Conservation (phyloP, 2,113 vertebrate genomes). For the Platanista minor region DNA sequence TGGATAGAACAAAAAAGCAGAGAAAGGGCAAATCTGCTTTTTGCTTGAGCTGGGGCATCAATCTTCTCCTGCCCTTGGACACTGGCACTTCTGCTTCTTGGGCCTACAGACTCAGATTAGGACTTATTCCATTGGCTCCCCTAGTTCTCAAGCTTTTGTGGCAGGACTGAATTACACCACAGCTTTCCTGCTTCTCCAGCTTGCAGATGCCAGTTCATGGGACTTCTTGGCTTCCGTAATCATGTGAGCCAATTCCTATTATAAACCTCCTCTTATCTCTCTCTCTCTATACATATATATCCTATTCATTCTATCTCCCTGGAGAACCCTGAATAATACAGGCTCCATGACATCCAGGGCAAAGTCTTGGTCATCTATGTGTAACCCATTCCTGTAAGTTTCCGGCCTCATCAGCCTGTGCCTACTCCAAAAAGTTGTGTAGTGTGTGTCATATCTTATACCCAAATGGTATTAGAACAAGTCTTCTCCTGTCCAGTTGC, state of each 20-base stretch:
- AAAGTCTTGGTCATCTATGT: not conserved
- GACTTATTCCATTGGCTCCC: not conserved
- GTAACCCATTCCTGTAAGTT: not conserved
- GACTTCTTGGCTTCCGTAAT: not conserved
- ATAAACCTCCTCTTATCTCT: not conserved
- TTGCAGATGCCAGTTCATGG: not conserved
- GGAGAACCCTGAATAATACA: not conserved
- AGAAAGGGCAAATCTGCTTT: not conserved
- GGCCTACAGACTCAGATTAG: not conserved
- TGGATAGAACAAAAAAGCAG: not conserved
- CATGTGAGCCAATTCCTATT: not conserved
- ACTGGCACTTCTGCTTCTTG: not conserved
- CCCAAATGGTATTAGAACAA: not conserved
- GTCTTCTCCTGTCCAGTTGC: not conserved
- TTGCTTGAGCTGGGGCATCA: not conserved
- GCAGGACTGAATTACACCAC: not conserved
- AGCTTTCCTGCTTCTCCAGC: not conserved
- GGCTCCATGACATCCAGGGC: not conserved
- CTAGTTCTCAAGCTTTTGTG: not conserved
- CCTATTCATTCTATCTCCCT: not conserved
- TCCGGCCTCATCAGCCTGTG: not conserved
- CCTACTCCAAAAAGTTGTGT: not conserved
- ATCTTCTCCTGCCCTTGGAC: not conserved
- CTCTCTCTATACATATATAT: not conserved
- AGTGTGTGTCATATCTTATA: not conserved